phyloP scores from a whole-genome alignment of 2,113 vertebrate genomes.

The Periophthalmodon schlosseri region DNA sequence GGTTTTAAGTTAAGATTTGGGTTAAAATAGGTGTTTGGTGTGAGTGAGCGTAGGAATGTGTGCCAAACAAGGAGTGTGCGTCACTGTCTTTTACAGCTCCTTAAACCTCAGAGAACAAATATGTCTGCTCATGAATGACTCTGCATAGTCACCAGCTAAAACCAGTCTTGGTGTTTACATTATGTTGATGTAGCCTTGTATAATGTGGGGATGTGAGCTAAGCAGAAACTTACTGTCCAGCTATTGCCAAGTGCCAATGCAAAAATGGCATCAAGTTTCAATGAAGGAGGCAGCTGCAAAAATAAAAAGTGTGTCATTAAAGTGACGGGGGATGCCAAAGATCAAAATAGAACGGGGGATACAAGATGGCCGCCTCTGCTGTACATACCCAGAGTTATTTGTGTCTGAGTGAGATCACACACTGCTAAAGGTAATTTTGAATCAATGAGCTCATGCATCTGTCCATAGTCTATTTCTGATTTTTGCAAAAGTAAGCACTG shows the following conservation, averaged over 20 bases:
- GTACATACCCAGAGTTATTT: conserved; percentile 22
- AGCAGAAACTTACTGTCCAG: neutral
- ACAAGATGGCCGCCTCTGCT: conserved; percentile 29
- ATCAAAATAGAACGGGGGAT: conserved; percentile 48
- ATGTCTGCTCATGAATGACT: neutral
- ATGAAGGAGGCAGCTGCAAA: neutral
- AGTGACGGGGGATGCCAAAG: conserved; percentile 13
- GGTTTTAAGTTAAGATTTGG: neutral
- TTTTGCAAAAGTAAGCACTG: neutral
- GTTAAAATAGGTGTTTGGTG: neutral
- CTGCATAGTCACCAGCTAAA: conserved; percentile 23
- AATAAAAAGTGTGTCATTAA: conserved; percentile 43
- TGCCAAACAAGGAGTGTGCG: conserved; percentile 43
- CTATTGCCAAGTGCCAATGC: neutral
- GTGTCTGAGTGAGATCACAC: conserved; percentile 4
- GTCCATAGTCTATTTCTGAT: neutral
- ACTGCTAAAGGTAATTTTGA: neutral
- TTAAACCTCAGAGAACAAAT: neutral
- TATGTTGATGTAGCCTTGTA: neutral
- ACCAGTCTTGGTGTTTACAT: neutral
- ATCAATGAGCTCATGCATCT: neutral
- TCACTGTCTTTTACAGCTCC: conserved; percentile 47
- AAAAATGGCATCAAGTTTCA: conserved; percentile 1
- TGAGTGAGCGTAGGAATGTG: neutral
- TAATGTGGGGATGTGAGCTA: neutral